Conservation (phyloP, 1,140 invertebrate species). For the Palaemon carinicauda region DNA sequence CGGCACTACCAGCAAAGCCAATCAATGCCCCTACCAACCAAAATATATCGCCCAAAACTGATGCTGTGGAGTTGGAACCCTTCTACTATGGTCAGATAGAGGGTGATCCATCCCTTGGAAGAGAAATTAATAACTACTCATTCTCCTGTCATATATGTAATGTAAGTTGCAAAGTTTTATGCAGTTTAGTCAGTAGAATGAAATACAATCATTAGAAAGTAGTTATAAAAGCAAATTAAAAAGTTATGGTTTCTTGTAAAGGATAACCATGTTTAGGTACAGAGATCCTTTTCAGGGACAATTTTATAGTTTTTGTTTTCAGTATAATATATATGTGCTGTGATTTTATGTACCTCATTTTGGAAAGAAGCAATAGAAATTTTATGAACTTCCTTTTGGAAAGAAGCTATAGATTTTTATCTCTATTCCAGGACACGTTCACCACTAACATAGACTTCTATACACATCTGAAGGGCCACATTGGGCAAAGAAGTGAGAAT, state of each 20-base stretch:
- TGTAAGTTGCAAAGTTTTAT: slow-evolving; percentile 11
- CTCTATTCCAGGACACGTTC: slow-evolving; percentile 32
- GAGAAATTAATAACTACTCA: slow-evolving; percentile 32
- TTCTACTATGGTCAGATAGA: slow-evolving; percentile 56
- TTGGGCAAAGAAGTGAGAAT: neutral
- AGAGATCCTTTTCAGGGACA: too few relatives aligned
- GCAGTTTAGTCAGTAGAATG: neutral
- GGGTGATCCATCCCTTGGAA: slow-evolving; percentile 38
- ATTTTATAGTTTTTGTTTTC: too few relatives aligned
- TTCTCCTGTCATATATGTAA: slow-evolving; percentile 48
- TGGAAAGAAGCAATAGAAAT: too few relatives aligned
- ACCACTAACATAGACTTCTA: slow-evolving; percentile 52
- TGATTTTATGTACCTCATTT: too few relatives aligned
- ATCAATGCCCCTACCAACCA: neutral
- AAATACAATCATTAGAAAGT: neutral
- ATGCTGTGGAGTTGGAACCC: slow-evolving; percentile 39
- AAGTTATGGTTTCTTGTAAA: neutral
- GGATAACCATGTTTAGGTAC: neutral
- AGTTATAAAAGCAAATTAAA: neutral
- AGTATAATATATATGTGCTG: too few relatives aligned
- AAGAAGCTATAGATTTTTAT: neutral
- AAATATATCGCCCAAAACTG: neutral
- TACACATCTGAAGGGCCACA: slow-evolving; percentile 49
- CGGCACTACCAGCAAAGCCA: neutral
- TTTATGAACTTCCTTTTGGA: neutral